phyloP scores from a whole-genome alignment of 92 coral and sea anemone genomes.

The Epizoanthus scotinus region DNA sequence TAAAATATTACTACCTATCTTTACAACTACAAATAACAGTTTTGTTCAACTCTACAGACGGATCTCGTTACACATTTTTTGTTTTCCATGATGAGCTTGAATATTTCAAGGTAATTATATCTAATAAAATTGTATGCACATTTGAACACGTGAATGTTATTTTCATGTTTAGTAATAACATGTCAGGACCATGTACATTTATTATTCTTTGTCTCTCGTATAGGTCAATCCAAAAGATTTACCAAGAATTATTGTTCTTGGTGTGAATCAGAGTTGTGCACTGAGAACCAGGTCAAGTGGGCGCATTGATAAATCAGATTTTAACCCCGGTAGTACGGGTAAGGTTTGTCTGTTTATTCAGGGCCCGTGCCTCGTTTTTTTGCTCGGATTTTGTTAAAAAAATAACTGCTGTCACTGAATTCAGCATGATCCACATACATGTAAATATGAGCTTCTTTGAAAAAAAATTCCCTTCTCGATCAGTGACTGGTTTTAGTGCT shows the following conservation, averaged over 20 bases:
- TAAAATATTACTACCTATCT: background rate
- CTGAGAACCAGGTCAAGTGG: constrained; percentile 6
- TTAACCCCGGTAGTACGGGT: constrained; percentile 25
- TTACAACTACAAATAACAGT: background rate
- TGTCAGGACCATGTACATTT: background rate
- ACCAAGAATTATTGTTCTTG: constrained; percentile 21
- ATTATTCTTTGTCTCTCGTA: background rate
- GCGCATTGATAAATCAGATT: background rate
- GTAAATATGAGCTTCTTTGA: too few relatives aligned
- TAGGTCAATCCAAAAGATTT: constrained; percentile 9
- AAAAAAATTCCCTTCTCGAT: too few relatives aligned
- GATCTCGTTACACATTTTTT: background rate
- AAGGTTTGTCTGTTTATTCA: constrained; percentile 1
- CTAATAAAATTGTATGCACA: too few relatives aligned
- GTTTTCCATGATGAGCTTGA: constrained; percentile 1
- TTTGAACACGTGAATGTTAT: too few relatives aligned
- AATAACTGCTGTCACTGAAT: too few relatives aligned
- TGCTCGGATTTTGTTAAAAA: too few relatives aligned
- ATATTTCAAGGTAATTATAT: constrained; percentile 13
- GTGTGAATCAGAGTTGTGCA: constrained; percentile 35
- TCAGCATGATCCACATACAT: too few relatives aligned
- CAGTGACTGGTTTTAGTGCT: too few relatives aligned
- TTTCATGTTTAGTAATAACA: background rate
- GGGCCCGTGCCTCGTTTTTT: too few relatives aligned
- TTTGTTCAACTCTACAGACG: background rate